A percentile compares a stretch with the other conserved stretches of the same genome.
Conservation (phyloP, 2,113 vertebrate species). For the Phylloscopus trochiloides region DNA sequence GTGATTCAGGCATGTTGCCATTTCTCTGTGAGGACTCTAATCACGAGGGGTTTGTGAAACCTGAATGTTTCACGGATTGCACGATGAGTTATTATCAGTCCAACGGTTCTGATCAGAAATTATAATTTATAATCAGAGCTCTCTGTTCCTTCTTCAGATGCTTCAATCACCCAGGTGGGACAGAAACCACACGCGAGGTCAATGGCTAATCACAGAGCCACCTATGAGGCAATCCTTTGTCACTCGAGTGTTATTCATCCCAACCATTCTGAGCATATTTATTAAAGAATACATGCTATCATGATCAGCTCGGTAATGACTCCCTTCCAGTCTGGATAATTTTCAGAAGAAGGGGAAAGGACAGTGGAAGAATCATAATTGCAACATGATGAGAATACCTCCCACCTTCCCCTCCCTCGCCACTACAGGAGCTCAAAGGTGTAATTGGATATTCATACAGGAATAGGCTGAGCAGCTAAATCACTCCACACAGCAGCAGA, state of each 20-base stretch:
- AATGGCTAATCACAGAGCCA: conserved; percentile 30
- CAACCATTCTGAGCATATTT: background rate
- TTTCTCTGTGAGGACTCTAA: conserved; percentile 9
- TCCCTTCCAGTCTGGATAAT: background rate
- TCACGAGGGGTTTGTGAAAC: conserved; percentile 24
- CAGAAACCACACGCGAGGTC: background rate
- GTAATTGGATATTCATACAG: conserved; percentile 12
- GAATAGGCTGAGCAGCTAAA: background rate
- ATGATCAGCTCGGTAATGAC: background rate
- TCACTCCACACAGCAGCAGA: background rate
- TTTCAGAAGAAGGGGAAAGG: background rate
- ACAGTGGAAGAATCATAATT: background rate
- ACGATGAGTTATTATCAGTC: conserved; percentile 1
- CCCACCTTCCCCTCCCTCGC: background rate
- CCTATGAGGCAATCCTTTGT: background rate
- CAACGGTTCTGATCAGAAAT: background rate
- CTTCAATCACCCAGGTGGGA: background rate
- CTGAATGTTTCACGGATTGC: background rate
- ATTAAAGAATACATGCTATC: background rate
- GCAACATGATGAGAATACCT: background rate
- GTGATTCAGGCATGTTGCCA: conserved; percentile 3
- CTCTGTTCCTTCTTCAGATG: background rate
- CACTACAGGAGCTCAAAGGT: background rate
- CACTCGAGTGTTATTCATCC: background rate
- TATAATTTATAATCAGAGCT: conserved; percentile 39